These are phyloP conservation scores for Tiliacea aurago DNA, from an alignment of 2,888 invertebrate genomes.

Conservation along the genomic window DNA sequence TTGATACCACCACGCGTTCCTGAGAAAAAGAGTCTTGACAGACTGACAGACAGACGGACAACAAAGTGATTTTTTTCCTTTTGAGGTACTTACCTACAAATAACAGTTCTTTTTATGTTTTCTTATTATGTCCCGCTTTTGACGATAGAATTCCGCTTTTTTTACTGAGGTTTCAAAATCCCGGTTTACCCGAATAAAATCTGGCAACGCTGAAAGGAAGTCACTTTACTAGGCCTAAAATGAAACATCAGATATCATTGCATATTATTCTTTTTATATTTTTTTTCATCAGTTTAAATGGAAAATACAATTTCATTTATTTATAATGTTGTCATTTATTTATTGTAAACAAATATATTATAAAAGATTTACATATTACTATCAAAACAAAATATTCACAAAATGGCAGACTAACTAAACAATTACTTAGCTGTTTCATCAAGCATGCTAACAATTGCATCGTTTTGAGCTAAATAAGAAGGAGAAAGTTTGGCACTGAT, in stretches of 20 bases:
- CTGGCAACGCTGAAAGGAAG: no score
- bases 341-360: conserved; percentile 91
- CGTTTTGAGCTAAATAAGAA: conserved; percentile 90
- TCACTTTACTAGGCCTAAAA: conserved; percentile 68
- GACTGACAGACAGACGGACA: no score
- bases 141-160: no score
- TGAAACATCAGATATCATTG: conserved; percentile 88
- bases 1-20: no score
- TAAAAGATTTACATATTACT: conserved; percentile 91
- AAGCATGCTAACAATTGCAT: conserved; percentile 90
- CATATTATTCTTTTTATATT: conserved; percentile 91
- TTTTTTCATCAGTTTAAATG: conserved; percentile 91
- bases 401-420: conserved; percentile 91
- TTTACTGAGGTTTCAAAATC: no score
- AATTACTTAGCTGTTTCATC: conserved; percentile 89
- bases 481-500: conserved; percentile 90
- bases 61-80: no score
- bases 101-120: no score
- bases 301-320: conserved; percentile 91
- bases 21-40: no score
- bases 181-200: no score
- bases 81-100: no score
- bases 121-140: no score
- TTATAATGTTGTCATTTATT: conserved; percentile 91
- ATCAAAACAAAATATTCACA: conserved; percentile 91